Base-by-base conservation (phyloP, 2,797 vertebrate genomes). In the Spea hammondii region DNA sequence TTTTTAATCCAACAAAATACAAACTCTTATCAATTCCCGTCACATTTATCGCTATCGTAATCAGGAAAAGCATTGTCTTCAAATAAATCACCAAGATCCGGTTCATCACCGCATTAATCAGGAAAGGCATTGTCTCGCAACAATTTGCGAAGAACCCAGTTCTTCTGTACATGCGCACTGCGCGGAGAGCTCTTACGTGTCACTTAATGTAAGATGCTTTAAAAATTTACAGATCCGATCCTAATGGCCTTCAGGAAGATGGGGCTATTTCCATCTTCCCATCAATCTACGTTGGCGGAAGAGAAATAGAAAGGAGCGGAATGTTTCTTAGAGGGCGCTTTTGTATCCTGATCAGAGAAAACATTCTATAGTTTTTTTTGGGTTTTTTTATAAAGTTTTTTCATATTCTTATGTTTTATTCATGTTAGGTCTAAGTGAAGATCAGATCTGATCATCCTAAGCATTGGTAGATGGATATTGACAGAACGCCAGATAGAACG, bases 101-200 rank as follows among this genome's bases (percentile, higher is more conserved):
- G 7, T 54, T 54, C 51, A 54, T 54, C 11, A 54, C 51, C 51
- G 47, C 76, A 65, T 72, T 78, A 78, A 78, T 78, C 69, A 72
- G 69, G n/a, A 12, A 13, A 53, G 49, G 60, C 68, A 65, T 77
- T 77, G 59, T 77, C 65, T 71, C 48, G 48, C 67, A 54, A n/a
- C 49, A 77, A 71, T 70, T 71, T 17, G 48, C 57, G 13, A 7
- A 32, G 7, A 4, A 72, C 32, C 62, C 60, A 66, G 71, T 72
- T 49, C 12, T 65, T 12, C 69, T 54, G 32, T 57, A 55, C 5
- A 62, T 51, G 14, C 50, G 17, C 45, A 11, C 46, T 4, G 32
- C 4, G 64, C 4, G 7, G 12, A 32, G n/a, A 70, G 76, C 47
- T 4, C 54, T 32, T 9, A 4, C 48, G 17, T 54, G 69, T 51